phyloP scores from a whole-genome alignment of 2,113 vertebrate genomes.

The Actenoides hombroni region DNA sequence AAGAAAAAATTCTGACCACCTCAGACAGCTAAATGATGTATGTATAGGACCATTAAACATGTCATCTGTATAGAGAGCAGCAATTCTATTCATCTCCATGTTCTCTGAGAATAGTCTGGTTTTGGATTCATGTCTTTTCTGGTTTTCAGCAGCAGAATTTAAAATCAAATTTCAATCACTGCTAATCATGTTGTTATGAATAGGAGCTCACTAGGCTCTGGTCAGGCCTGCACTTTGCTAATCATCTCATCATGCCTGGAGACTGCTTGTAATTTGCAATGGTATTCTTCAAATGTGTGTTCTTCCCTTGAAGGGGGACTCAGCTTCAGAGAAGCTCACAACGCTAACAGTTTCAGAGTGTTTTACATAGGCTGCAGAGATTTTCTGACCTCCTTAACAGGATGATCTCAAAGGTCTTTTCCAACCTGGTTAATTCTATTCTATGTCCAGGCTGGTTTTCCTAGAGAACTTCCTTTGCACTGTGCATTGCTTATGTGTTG shows the following conservation, averaged over 20 bases:
- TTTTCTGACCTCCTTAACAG: background rate
- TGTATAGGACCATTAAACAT: background rate
- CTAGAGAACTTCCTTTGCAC: too few relatives aligned
- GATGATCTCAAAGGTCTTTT: too few relatives aligned
- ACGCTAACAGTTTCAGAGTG: background rate
- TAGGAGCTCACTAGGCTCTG: slow-evolving; percentile 1
- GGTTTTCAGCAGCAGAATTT: background rate
- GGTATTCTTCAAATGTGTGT: background rate
- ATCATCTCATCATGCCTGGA: slow-evolving; percentile 2
- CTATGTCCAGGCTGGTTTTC: too few relatives aligned
- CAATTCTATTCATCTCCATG: background rate
- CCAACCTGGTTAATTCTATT: too few relatives aligned
- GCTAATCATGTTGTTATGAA: background rate
- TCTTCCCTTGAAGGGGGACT: background rate
- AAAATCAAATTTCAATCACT: slow-evolving; percentile 6
- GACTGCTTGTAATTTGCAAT: slow-evolving; percentile 12
- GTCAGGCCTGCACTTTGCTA: background rate
- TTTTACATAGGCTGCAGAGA: background rate
- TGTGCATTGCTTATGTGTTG: too few relatives aligned
- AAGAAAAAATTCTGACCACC: background rate
- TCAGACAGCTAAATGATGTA: background rate
- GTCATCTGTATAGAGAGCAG: background rate
- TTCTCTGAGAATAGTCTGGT: background rate
- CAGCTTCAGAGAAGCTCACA: background rate
- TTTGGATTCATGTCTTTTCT: background rate